Base-by-base conservation (phyloP, 2,888 invertebrate species). In the Zaprionus bogoriensis region DNA sequence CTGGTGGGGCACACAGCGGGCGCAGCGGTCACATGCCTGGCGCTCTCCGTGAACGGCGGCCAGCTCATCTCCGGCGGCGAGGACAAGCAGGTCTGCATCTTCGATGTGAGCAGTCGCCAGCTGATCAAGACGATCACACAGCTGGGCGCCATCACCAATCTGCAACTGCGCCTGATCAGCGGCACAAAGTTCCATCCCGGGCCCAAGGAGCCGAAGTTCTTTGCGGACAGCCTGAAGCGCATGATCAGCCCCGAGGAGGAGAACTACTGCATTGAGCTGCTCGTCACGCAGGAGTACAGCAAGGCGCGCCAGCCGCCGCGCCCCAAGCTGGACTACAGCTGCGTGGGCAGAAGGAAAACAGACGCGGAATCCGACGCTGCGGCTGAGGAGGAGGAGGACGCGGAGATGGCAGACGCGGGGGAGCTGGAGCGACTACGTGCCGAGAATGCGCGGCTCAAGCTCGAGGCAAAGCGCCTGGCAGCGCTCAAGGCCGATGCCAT, bases 91-190 rank as follows among this genome's bases (percentile, higher is more conserved):
- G 94, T 97, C 0, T 93, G 94, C 70, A 87, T 97, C 19, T 98
- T 98, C 97, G 95, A 97, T 77, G 93, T 97, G 54, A 91, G 91
- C 4, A 97, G 96, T 88, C 92, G 93, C 60, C 96, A 97, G 88
- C 93, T 95, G 46, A 89, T 96, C 3, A 93, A 94, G 74, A 94
- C 92, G 45, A 92, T 96, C 70, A 90, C 92, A 36, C 95, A 95
- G 74, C 96, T 95, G 90, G 96, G 95, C n/a, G 89, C 93, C 0
- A 91, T 97, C 0, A 95, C 94, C 0, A 96, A 96, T 90, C 92
- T 95, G 1, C 92, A 92, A 59, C 94, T 96, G 82, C 92, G 93
- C 0, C 88, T 93, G 1, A 93, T 93, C 27, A 92, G 92, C 59
- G 92, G 92, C 3, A 92, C 93, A 63, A 93, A 94, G 74, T 93